A percentile compares a stretch with the other conserved stretches of the same genome.
These are phyloP conservation scores for Isichthys henryi DNA, from an alignment of 2,113 vertebrate genomes.

Conservation along the genomic window DNA sequence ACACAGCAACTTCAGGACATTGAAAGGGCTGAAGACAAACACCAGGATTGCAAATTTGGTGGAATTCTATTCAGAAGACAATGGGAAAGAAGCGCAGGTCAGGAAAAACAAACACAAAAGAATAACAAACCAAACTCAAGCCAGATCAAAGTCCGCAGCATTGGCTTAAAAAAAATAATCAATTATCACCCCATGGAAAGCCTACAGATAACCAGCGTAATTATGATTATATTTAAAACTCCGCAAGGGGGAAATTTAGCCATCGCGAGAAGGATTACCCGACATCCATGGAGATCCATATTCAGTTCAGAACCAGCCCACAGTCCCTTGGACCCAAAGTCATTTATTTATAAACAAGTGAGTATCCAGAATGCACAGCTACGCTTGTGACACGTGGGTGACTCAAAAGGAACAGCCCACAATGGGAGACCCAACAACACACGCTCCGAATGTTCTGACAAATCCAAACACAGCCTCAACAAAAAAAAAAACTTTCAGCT, in stretches of 20 bases:
- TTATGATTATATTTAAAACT: background rate
- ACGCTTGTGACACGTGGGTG: conserved; percentile 36
- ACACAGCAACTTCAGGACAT: background rate
- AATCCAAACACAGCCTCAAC: conserved; percentile 48
- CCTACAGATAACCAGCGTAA: background rate
- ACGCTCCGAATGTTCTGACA: conserved; percentile 22
- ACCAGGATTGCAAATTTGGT: background rate
- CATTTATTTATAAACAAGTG: conserved; percentile 49
- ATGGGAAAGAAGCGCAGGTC: background rate
- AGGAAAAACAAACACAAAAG: background rate
- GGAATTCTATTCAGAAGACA: background rate
- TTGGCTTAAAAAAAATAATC: background rate
- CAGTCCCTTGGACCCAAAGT: conserved; percentile 17
- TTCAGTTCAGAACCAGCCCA: background rate
- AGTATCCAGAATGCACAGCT: conserved; percentile 38
- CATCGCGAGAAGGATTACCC: background rate
- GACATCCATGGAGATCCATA: conserved; percentile 35
- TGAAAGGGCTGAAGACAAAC: background rate
- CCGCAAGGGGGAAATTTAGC: background rate
- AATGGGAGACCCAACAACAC: conserved; percentile 35
- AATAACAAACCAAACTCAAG: background rate
- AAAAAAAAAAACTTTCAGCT: conserved; percentile 13
- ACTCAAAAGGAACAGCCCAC: conserved; percentile 33
- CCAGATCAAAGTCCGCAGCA: background rate
- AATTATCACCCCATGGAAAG: background rate